Base-by-base conservation (phyloP, 2,888 invertebrate species). In the Leptarthrus brevirostris region DNA sequence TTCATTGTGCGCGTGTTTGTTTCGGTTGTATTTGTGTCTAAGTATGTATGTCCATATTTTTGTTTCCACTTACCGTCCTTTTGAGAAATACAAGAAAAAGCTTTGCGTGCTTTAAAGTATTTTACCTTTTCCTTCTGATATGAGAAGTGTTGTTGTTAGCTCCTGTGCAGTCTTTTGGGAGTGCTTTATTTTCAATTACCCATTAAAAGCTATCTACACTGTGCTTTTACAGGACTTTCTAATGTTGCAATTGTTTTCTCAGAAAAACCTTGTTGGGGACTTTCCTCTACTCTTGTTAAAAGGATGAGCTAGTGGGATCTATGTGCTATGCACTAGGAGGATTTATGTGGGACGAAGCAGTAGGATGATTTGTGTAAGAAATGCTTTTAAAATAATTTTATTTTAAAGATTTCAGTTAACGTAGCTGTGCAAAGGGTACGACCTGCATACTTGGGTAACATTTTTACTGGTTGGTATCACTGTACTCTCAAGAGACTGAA, bases 191-290 rank as follows among this genome's bases (percentile, higher is more conserved):
- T 66, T 66, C 66, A 66, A 66, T 66, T 66, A 66, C 26, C 24
- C 66, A 66, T 66, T 66, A 66, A 66, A 66, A 66, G 66, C 49
- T 66, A 40, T 40, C 36, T 61, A 20, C 40, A 61, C 56, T 56
- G 34, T 56, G 30, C 56, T 34, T 56, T 26, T 26, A n/a, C 56
- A 56, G 14, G 26, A 56, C 26, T 56, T 56, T 56, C 26, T 56
- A 56, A 56, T 56, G 56, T 56, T 30, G 56, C 26, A 56, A 56
- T 56, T 56, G 56, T 56, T 30, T 30, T 30, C 1, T 8, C 8
- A 6, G 8, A 30, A 30, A n/a, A n/a, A n/a, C n/a, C n/a, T n/a
- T n/a, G n/a, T n/a, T 30, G 30, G 30, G 30, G 8, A 6, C 30
- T 30, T 30, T 30, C n/a, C n/a, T n/a, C n/a, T n/a, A n/a, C n/a